Percentiles rank a stretch among this genome's conserved stretches.
These are phyloP conservation scores for Acronicta aceris DNA, from an alignment of 2,888 invertebrate genomes.

Conservation along the genomic window DNA sequence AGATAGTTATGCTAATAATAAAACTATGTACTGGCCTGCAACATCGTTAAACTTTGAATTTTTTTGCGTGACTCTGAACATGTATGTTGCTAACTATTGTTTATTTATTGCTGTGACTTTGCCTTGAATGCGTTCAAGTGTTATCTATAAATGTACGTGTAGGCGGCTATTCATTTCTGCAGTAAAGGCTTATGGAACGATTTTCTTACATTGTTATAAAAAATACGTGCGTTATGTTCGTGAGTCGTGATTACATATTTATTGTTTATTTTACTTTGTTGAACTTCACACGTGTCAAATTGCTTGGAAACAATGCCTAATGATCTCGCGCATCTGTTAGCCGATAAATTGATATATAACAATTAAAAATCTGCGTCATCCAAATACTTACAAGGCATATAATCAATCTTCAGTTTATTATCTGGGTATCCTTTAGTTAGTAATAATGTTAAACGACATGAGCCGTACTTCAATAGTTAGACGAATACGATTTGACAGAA, in stretches of 20 bases:
- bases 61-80: conserved; percentile 39
- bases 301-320: conserved; percentile 53
- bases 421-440: too few relatives aligned
- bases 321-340: conserved; percentile 35
- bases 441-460: too few relatives aligned
- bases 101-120: conserved; percentile 45
- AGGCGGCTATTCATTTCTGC: conserved; percentile 40
- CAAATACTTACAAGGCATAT: background rate
- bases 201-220: conserved; percentile 56
- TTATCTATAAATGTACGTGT: conserved; percentile 57
- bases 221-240: conserved; percentile 66
- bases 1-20: conserved; percentile 51
- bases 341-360: conserved; percentile 24
- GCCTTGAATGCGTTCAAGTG: conserved; percentile 60
- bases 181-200: conserved; percentile 40
- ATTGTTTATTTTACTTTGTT: conserved; percentile 64
- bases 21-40: conserved; percentile 35
- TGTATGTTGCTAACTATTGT: conserved; percentile 25
- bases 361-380: conserved; percentile 7
- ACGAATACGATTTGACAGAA: too few relatives aligned
- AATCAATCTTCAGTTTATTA: too few relatives aligned
- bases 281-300: conserved; percentile 58
- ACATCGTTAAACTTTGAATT: conserved; percentile 20
- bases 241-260: conserved; percentile 66
- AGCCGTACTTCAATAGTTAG: too few relatives aligned